Conservation (phyloP, 2,888 invertebrate species). For the Pseudanteris insignis region DNA sequence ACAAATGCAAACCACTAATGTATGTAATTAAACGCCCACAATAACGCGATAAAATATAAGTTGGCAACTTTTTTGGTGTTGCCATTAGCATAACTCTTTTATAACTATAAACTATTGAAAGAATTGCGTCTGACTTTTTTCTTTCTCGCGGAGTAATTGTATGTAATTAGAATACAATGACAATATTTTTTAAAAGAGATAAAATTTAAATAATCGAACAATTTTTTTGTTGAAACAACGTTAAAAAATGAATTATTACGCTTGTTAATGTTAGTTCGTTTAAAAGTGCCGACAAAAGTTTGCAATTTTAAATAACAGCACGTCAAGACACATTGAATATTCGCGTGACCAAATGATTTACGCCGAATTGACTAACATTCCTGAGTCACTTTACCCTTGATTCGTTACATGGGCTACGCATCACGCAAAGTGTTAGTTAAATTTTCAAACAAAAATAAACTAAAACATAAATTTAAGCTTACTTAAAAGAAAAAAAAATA, state of each 20-base stretch:
- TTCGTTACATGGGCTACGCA: constrained; percentile 30
- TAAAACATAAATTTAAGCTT: no score
- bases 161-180: background rate
- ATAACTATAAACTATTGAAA: constrained; percentile 23
- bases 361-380: constrained; percentile 12
- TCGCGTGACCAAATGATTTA: constrained; percentile 47
- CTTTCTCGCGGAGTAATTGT: constrained; percentile 2
- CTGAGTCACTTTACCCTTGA: constrained; percentile 23
- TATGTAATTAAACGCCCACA: constrained; percentile 15
- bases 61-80: constrained; percentile 18
- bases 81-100: constrained; percentile 16
- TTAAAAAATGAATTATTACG: constrained; percentile 16
- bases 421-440: constrained; percentile 46
- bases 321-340: constrained; percentile 30
- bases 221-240: constrained; percentile 1
- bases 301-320: constrained; percentile 4
- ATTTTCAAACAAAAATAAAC: constrained; percentile 8
- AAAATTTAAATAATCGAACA: constrained; percentile 19
- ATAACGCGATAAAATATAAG: constrained; percentile 22
- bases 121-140: constrained; percentile 9
- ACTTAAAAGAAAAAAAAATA: constrained; percentile 1
- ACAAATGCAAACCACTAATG: constrained; percentile 15
- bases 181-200: constrained; percentile 10
- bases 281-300: constrained; percentile 14
- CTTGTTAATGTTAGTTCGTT: constrained; percentile 20